A percentile compares a stretch with the other conserved stretches of the same genome.
These are phyloP conservation scores for Erythrocercus mccallii DNA, from an alignment of 2,113 vertebrate species.

Conservation along the genomic window DNA sequence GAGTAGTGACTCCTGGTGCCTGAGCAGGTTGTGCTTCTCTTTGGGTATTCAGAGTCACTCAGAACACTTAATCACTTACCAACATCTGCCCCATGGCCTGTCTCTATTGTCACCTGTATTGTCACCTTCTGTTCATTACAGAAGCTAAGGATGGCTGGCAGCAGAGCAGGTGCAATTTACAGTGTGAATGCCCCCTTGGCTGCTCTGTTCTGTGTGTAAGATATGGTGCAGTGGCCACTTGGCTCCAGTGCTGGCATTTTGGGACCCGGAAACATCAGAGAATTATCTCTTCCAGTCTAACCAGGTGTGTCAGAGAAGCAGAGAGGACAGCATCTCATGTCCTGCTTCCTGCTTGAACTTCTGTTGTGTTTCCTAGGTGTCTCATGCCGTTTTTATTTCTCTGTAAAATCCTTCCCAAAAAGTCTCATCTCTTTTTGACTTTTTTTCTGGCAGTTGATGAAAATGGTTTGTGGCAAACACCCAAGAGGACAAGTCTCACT, in stretches of 20 bases:
- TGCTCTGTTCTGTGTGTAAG: background rate
- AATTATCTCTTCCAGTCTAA: background rate
- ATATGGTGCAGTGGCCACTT: background rate
- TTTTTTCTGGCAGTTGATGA: background rate
- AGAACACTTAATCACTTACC: background rate
- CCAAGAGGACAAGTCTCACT: background rate
- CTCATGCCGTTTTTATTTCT: background rate
- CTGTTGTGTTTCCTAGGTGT: background rate
- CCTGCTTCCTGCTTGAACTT: background rate
- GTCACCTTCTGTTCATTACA: background rate
- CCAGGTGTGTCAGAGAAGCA: background rate
- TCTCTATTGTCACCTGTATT: background rate
- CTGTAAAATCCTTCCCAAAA: background rate
- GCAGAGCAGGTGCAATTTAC: background rate
- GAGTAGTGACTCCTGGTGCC: background rate
- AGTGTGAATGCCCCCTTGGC: fast-evolving
- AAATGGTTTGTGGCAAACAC: background rate
- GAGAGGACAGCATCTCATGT: background rate
- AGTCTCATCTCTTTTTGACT: background rate
- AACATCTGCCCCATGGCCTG: background rate
- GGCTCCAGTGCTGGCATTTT: background rate
- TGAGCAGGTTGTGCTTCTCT: background rate
- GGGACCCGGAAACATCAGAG: background rate
- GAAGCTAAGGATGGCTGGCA: background rate
- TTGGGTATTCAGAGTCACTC: background rate